These are phyloP conservation scores for Araneus ventricosus DNA, from an alignment of 1,140 invertebrate species.

Conservation along the genomic window DNA sequence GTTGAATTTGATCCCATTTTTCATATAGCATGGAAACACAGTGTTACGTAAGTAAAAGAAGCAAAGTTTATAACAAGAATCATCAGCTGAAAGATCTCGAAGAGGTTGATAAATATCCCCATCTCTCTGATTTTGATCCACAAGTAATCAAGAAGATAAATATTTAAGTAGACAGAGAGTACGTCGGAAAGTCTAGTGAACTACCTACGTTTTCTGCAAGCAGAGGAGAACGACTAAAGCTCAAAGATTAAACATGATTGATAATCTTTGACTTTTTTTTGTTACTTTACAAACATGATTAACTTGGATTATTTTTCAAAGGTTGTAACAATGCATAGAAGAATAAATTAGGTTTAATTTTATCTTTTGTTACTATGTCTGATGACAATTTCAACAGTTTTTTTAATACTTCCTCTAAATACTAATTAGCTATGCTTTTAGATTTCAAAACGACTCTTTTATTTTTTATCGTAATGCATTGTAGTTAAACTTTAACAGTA, in stretches of 20 bases:
- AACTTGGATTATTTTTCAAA: background rate
- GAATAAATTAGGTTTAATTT: background rate
- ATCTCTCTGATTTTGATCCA: background rate
- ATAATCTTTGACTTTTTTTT: background rate
- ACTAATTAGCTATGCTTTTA: too few relatives aligned
- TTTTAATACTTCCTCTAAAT: too few relatives aligned
- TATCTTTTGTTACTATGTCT: background rate
- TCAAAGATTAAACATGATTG: background rate
- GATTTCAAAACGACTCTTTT: too few relatives aligned
- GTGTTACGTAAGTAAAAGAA: background rate
- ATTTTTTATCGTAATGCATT: too few relatives aligned
- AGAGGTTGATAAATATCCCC: background rate
- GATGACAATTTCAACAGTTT: background rate
- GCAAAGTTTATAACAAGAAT: background rate
- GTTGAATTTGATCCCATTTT: too few relatives aligned
- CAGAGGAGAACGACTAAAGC: background rate
- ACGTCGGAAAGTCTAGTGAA: background rate
- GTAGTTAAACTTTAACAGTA: too few relatives aligned
- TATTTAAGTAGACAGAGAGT: constrained; percentile 5
- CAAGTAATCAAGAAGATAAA: background rate
- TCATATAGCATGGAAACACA: too few relatives aligned
- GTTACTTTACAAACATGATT: background rate
- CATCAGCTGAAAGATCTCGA: background rate
- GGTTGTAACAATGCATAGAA: background rate
- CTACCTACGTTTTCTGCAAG: background rate